Percentiles rank a stretch among this genome's conserved stretches.
phyloP scores from a whole-genome alignment of 2,797 vertebrate species.

The Vultur gryphus region DNA sequence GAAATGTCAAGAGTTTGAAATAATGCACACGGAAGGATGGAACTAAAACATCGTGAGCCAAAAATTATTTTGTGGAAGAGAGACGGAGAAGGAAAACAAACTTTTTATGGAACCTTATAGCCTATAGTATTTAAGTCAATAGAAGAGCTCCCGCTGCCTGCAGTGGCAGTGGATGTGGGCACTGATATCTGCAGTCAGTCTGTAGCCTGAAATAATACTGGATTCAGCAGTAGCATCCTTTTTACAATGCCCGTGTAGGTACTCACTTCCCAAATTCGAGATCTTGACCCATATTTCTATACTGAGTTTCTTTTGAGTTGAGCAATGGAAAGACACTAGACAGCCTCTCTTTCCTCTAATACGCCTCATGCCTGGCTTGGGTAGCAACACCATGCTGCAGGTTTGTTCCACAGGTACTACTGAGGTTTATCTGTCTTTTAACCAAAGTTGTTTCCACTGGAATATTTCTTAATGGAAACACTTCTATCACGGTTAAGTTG shows the following conservation, averaged over 20 bases:
- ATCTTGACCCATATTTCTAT: not conserved
- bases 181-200: not conserved
- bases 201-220: not conserved
- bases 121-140: not conserved
- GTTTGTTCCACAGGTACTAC: not conserved
- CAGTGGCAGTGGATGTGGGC: not conserved
- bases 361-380: accelerated
- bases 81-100: not conserved
- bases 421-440: not conserved
- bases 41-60: not conserved
- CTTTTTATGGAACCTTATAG: not conserved
- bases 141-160: not conserved
- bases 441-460: not conserved
- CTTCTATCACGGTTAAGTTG: not conserved
- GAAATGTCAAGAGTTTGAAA: not conserved
- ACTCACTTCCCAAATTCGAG: not conserved
- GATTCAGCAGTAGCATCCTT: not conserved
- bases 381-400: not conserved
- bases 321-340: not conserved
- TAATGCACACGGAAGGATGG: not conserved
- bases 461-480: slow-evolving; percentile 5
- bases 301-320: not conserved
- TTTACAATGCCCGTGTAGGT: not conserved
- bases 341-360: not conserved
- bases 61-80: not conserved